Percentiles rank a stretch among this genome's conserved stretches.
phyloP scores from a whole-genome alignment of 23 tunicate species.

The Botrylloides violaceus region DNA sequence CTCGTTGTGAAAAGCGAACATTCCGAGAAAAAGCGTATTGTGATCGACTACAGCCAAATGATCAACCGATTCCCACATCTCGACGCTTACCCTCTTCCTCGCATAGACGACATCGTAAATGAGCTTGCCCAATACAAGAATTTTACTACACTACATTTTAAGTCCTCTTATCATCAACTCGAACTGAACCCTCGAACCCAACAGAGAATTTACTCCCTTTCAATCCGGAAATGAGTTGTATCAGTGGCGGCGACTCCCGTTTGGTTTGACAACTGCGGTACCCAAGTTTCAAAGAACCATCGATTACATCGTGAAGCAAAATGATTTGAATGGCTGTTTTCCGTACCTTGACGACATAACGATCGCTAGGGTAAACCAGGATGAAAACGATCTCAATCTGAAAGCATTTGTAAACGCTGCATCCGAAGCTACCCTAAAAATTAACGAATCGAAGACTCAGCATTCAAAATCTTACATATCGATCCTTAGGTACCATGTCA shows the following conservation, averaged over 20 bases:
- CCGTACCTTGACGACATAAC: too few relatives aligned
- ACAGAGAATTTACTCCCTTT: background rate
- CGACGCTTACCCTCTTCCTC: conserved; percentile 4
- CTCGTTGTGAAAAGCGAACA: background rate
- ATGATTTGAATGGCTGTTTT: too few relatives aligned
- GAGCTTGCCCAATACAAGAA: conserved; percentile 1
- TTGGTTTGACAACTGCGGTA: background rate
- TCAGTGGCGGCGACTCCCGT: background rate
- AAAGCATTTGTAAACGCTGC: too few relatives aligned
- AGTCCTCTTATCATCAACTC: background rate
- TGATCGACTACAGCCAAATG: background rate
- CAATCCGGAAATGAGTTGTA: background rate
- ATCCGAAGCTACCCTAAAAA: too few relatives aligned
- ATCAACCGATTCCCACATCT: conserved; percentile 6
- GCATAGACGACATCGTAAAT: conserved; percentile 2
- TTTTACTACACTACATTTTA: background rate
- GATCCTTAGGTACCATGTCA: too few relatives aligned
- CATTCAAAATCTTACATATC: too few relatives aligned
- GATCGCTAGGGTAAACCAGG: too few relatives aligned
- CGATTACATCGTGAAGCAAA: conserved; percentile 3
- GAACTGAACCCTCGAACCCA: background rate
- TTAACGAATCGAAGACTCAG: too few relatives aligned
- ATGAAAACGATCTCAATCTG: too few relatives aligned
- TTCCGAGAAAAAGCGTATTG: background rate
- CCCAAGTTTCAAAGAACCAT: background rate